Evolutionary conservation across 2,888 invertebrate species (phyloP).

Genomic region (Notodonta ziczac): DNA sequence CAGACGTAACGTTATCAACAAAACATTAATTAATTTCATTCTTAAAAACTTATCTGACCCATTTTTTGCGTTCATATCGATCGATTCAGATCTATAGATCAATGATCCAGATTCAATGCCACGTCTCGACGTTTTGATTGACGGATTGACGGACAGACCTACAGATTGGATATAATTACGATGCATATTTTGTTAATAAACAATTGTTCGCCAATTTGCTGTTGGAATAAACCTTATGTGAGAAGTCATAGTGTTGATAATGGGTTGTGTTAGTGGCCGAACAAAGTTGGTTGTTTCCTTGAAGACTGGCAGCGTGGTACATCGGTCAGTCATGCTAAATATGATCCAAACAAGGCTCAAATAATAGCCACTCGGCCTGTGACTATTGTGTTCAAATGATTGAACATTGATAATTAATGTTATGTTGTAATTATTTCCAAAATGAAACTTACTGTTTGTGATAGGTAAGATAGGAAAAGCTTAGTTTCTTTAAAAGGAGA

Average conservation of each 20-base stretch:
- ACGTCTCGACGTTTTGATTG: slow-evolving; percentile 58
- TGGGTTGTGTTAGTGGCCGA: slow-evolving; percentile 1
- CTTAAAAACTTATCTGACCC: slow-evolving; percentile 41
- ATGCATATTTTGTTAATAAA: slow-evolving; percentile 74
- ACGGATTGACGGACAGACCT: slow-evolving; percentile 73
- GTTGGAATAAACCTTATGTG: background rate
- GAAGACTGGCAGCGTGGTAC: slow-evolving; percentile 31
- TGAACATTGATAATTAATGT: background rate
- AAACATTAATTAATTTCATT: slow-evolving; percentile 41
- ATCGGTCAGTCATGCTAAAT: slow-evolving; percentile 8
- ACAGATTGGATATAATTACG: slow-evolving; percentile 81
- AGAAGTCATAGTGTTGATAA: slow-evolving; percentile 17
- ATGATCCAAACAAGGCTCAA: slow-evolving; percentile 29
- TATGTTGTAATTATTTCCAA: background rate
- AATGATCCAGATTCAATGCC: slow-evolving; percentile 61
- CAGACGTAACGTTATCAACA: slow-evolving; percentile 11
- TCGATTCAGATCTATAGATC: slow-evolving; percentile 55
- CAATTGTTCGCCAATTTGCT: slow-evolving; percentile 39
- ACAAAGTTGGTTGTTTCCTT: slow-evolving; percentile 22
- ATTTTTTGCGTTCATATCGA: slow-evolving; percentile 51
- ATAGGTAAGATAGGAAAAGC: no score
- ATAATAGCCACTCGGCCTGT: background rate
- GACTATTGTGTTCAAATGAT: background rate
- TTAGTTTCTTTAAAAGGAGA: no score
- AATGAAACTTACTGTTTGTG: background rate